phyloP scores from a whole-genome alignment of 1,140 invertebrate species.

The Lepidostoma basale region DNA sequence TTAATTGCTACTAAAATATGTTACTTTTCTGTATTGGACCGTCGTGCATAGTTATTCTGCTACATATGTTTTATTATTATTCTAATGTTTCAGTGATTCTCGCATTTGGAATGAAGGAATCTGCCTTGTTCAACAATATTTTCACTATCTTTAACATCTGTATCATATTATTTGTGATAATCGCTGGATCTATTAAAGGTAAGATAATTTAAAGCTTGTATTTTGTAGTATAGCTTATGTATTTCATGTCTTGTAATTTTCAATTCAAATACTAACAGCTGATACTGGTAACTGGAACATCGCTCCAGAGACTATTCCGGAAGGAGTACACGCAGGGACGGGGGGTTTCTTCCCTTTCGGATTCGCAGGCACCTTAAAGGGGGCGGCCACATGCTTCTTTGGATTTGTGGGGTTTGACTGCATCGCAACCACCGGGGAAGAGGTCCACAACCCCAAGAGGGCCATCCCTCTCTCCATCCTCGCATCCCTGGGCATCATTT shows the following conservation, averaged over 20 bases:
- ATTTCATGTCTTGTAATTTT: too few species aligned
- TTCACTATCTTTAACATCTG: constrained; percentile 84
- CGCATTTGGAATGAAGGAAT: constrained; percentile 83
- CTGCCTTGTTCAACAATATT: constrained; percentile 81
- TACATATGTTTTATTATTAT: too few species aligned
- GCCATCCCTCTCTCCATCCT: constrained; percentile 89
- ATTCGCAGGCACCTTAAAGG: constrained; percentile 69
- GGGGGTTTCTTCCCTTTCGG: constrained; percentile 76
- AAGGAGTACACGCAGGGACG: constrained; percentile 48
- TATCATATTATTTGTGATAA: constrained; percentile 80
- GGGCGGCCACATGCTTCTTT: constrained; percentile 93
- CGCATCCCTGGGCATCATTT: constrained; percentile 77
- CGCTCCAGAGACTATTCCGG: not conserved
- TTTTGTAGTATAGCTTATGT: too few species aligned
- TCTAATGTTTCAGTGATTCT: constrained; percentile 66
- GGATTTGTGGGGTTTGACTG: constrained; percentile 95
- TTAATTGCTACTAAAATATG: too few species aligned
- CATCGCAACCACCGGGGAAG: constrained; percentile 86
- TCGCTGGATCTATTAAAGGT: constrained; percentile 73
- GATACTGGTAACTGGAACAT: constrained; percentile 53
- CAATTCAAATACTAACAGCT: too few species aligned
- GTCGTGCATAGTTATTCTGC: too few species aligned
- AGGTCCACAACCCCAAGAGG: constrained; percentile 83
- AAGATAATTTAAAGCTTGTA: constrained; percentile 43
- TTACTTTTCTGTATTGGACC: too few species aligned